Conservation (phyloP, 30 jellyfish, hydroid and myxozoan genomes). For the Turritopsis dohrnii region DNA sequence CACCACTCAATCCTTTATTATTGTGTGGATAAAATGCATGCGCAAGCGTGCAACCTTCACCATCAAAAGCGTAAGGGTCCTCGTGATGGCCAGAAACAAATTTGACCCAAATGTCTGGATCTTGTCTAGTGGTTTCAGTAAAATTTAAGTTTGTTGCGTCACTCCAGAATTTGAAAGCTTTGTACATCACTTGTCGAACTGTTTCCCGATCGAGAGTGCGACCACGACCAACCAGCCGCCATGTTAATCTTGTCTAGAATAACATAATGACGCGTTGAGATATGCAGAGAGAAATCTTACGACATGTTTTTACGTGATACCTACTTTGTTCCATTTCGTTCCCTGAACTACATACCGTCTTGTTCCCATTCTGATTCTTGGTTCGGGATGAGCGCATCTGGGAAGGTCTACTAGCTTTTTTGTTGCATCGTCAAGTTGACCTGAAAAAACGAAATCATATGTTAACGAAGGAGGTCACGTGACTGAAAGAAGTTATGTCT, state of each 20-base stretch:
- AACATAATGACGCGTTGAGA: background rate
- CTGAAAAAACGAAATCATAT: slow-evolving; percentile 13
- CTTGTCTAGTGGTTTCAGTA: slow-evolving; percentile 29
- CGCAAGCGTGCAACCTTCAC: slow-evolving; percentile 68
- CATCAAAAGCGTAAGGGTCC: slow-evolving; percentile 70
- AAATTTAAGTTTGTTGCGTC: slow-evolving; percentile 37
- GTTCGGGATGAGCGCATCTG: slow-evolving; percentile 59
- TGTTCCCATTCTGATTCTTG: slow-evolving; percentile 2
- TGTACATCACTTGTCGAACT: slow-evolving; percentile 37
- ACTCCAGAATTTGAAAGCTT: slow-evolving; percentile 28
- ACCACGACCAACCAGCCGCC: slow-evolving; percentile 56
- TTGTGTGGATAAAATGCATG: slow-evolving; percentile 73
- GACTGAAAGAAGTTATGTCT: too few species aligned
- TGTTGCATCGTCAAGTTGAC: slow-evolving; percentile 49
- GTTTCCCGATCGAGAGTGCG: slow-evolving; percentile 33
- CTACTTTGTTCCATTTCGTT: slow-evolving; percentile 46
- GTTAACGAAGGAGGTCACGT: too few species aligned
- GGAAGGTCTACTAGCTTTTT: slow-evolving; percentile 32
- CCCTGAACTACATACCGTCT: slow-evolving; percentile 62
- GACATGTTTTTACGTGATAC: too few species aligned
- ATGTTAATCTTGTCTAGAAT: slow-evolving; percentile 28
- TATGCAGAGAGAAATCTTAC: too few species aligned
- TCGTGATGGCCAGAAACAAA: slow-evolving; percentile 42
- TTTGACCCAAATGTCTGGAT: slow-evolving; percentile 34
- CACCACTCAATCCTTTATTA: background rate